Conservation (phyloP, 30 jellyfish, hydroid and myxozoan species). For the Sanderia malayensis region DNA sequence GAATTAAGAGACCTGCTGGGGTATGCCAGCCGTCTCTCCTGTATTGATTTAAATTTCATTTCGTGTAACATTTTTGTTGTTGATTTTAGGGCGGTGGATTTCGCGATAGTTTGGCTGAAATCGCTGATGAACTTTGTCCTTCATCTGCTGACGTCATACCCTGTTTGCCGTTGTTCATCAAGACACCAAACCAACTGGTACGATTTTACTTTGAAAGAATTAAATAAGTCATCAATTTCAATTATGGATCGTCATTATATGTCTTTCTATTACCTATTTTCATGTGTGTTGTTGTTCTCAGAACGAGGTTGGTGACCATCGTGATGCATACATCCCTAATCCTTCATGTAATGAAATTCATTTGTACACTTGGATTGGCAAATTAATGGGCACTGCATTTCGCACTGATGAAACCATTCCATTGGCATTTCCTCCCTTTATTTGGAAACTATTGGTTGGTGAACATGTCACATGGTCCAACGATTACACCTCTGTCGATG, state of each 20-base stretch:
- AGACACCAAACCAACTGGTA: slow-evolving; percentile 84
- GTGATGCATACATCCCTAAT: slow-evolving; percentile 81
- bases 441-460: slow-evolving; percentile 88
- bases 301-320: slow-evolving; percentile 70
- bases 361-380: slow-evolving; percentile 85
- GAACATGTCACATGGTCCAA: slow-evolving; percentile 87
- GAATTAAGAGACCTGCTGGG: not conserved
- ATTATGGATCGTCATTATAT: too few species aligned
- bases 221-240: too few species aligned
- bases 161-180: slow-evolving; percentile 65
- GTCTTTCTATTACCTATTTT: too few species aligned
- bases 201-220: too few species aligned
- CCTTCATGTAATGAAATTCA: slow-evolving; percentile 75
- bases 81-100: slow-evolving; percentile 90
- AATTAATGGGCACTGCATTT: slow-evolving; percentile 79
- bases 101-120: slow-evolving; percentile 94
- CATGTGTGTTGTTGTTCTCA: too few species aligned
- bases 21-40: not conserved
- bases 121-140: slow-evolving; percentile 97
- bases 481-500: slow-evolving; percentile 74
- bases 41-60: not conserved
- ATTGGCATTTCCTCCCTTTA: slow-evolving; percentile 67
- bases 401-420: slow-evolving; percentile 91
- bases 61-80: not conserved
- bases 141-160: slow-evolving; percentile 48